Conservation (phyloP, 30 jellyfish, hydroid and myxozoan genomes). For the Cassiopea andromeda region DNA sequence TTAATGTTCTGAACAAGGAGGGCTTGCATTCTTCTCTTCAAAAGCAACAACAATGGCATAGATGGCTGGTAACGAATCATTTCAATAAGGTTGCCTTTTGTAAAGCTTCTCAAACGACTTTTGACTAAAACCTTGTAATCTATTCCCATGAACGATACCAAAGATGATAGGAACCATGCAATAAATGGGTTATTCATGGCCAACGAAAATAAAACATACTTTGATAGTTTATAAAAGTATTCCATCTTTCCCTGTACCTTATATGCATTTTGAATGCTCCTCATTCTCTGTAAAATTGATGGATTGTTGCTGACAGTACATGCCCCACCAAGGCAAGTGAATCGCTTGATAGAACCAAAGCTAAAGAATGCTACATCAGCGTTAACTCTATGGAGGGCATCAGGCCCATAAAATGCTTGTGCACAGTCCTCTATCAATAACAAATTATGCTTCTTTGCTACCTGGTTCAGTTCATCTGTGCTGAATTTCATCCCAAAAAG, state of each 20-base stretch:
- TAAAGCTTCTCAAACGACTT: slow-evolving; percentile 38
- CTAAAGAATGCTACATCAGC: slow-evolving; percentile 70
- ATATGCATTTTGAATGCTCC: slow-evolving; percentile 23
- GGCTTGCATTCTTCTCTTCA: slow-evolving; percentile 30
- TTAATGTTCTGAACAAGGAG: background rate
- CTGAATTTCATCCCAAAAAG: slow-evolving; percentile 64
- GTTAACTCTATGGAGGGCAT: background rate
- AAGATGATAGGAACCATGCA: slow-evolving; percentile 10
- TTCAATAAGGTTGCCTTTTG: slow-evolving; percentile 27
- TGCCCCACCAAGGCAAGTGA: slow-evolving; percentile 78
- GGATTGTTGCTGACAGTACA: slow-evolving; percentile 24
- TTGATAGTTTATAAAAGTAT: slow-evolving; percentile 31
- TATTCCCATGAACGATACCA: slow-evolving; percentile 10
- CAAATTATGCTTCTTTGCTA: slow-evolving; percentile 54
- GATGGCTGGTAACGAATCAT: slow-evolving; percentile 61
- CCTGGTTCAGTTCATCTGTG: background rate
- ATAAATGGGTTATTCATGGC: slow-evolving; percentile 44
- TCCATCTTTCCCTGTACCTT: slow-evolving; percentile 26
- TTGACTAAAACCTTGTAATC: slow-evolving; percentile 38
- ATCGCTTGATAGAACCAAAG: slow-evolving; percentile 63
- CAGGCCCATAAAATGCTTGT: slow-evolving; percentile 65
- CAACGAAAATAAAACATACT: slow-evolving; percentile 8
- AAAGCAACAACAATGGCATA: slow-evolving; percentile 31
- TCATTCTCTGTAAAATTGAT: slow-evolving; percentile 27
- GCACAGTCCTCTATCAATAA: slow-evolving; percentile 79